A percentile compares a stretch with the other conserved stretches of the same genome.
phyloP scores from a whole-genome alignment of 2,113 vertebrate genomes.

The Pachypanchax playfairii region DNA sequence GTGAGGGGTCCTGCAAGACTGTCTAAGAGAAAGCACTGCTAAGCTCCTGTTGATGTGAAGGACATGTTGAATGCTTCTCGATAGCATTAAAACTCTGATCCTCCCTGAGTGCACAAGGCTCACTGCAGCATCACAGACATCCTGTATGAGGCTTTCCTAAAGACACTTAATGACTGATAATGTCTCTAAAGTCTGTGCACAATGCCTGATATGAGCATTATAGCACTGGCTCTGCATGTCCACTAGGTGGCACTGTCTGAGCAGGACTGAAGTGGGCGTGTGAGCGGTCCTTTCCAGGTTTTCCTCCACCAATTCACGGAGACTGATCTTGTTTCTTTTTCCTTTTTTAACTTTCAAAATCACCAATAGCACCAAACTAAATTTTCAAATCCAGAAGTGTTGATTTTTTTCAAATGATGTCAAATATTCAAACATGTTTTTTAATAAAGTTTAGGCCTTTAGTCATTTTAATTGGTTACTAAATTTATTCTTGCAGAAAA shows the following conservation, averaged over 20 bases:
- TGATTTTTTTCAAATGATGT: conserved; percentile 59
- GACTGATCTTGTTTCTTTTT: conserved; percentile 52
- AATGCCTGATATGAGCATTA: conserved; percentile 57
- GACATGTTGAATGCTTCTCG: conserved; percentile 68
- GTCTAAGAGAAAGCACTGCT: conserved; percentile 73
- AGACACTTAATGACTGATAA: conserved; percentile 64
- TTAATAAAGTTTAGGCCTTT: conserved; percentile 59
- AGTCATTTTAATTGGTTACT: conserved; percentile 58
- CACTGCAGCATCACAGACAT: conserved; percentile 56
- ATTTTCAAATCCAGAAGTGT: conserved; percentile 50
- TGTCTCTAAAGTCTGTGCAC: conserved; percentile 68
- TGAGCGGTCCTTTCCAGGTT: conserved; percentile 42
- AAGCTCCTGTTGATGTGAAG: conserved; percentile 78
- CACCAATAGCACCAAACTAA: conserved; percentile 51
- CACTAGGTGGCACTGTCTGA: conserved; percentile 64
- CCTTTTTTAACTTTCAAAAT: conserved; percentile 60
- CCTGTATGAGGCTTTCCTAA: conserved; percentile 39
- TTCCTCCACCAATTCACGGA: conserved; percentile 30
- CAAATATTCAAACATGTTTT: conserved; percentile 61
- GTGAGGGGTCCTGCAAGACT: conserved; percentile 61
- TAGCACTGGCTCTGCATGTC: conserved; percentile 66
- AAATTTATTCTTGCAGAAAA: conserved; percentile 58
- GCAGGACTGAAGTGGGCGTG: conserved; percentile 43
- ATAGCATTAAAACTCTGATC: conserved; percentile 64
- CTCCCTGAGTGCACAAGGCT: conserved; percentile 58